Evolutionary conservation across 2,797 vertebrate genomes (phyloP).

Genomic region (Psittacula echo): DNA sequence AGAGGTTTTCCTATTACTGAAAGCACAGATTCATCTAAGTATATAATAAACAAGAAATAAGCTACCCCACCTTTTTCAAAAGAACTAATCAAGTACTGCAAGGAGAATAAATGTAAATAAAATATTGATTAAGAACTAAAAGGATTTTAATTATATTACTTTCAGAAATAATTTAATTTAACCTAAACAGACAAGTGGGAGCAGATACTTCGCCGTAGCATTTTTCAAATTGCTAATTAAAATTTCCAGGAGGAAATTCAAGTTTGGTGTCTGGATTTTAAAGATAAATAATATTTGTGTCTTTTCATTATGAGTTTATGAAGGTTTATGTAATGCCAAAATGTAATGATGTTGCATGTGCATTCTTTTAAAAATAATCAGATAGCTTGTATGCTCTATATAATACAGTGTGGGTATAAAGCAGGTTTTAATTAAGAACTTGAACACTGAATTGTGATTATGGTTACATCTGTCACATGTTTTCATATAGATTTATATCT

Average conservation of each 20-base stretch:
- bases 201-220: slow-evolving; percentile 68
- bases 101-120: slow-evolving; percentile 78
- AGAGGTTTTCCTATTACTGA: not conserved
- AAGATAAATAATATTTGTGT: slow-evolving; percentile 62
- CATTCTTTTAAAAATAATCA: slow-evolving; percentile 35
- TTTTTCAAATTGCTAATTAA: slow-evolving; percentile 75
- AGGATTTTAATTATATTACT: slow-evolving; percentile 80
- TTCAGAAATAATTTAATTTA: slow-evolving; percentile 81
- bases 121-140: slow-evolving; percentile 82
- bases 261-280: slow-evolving; percentile 69
- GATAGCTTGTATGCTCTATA: not conserved
- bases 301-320: slow-evolving; percentile 51
- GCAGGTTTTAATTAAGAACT: slow-evolving; percentile 51
- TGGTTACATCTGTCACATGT: not conserved
- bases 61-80: slow-evolving; percentile 38
- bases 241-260: slow-evolving; percentile 72
- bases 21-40: not conserved
- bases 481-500: not conserved
- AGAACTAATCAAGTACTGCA: slow-evolving; percentile 59
- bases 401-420: not conserved
- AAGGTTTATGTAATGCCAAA: slow-evolving; percentile 31
- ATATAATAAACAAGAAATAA: slow-evolving; percentile 58
- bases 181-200: slow-evolving; percentile 72
- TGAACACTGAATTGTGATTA: slow-evolving; percentile 40
- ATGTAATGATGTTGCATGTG: slow-evolving; percentile 10